Evolutionary conservation across 2,888 invertebrate genomes (phyloP).

Genomic region (Pollenia griseotomentosa): DNA sequence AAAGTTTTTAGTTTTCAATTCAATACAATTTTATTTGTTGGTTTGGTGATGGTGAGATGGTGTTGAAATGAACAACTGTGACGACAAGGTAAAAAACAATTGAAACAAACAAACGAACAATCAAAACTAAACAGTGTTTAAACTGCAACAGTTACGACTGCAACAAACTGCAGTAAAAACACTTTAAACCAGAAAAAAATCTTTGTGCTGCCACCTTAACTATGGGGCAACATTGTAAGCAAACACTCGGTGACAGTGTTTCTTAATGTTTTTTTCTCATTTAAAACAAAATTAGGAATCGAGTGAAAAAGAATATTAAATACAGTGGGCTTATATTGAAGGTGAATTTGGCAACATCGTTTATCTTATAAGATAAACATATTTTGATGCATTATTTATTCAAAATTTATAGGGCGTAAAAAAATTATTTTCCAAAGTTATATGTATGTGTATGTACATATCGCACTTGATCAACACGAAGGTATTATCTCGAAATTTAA

Average conservation of each 20-base stretch:
- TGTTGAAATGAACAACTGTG: slow-evolving; percentile 69
- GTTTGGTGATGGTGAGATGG: slow-evolving; percentile 45
- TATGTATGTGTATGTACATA: no score
- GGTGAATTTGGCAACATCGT: no score
- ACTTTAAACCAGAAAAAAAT: slow-evolving; percentile 22
- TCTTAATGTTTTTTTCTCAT: slow-evolving; percentile 18
- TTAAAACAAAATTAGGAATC: background rate
- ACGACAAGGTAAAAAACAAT: slow-evolving; percentile 61
- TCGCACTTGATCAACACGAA: no score
- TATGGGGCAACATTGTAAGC: slow-evolving; percentile 56
- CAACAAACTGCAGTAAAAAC: slow-evolving; percentile 55
- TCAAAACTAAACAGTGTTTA: slow-evolving; percentile 56
- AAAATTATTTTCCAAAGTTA: no score
- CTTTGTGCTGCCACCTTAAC: slow-evolving; percentile 38
- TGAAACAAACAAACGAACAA: slow-evolving; percentile 29
- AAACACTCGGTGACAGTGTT: slow-evolving; percentile 20
- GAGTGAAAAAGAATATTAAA: no score
- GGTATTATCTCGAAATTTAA: no score
- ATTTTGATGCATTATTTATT: no score
- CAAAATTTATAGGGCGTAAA: no score
- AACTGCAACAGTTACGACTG: slow-evolving; percentile 63
- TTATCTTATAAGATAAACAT: no score
- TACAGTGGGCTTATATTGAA: no score
- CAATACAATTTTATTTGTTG: slow-evolving; percentile 21
- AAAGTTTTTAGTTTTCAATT: slow-evolving; percentile 50